Evolutionary conservation across 2,113 vertebrate genomes (phyloP), one percentile per base, ranked within the genome.

Genomic region (Pelodiscus sinensis): DNA sequence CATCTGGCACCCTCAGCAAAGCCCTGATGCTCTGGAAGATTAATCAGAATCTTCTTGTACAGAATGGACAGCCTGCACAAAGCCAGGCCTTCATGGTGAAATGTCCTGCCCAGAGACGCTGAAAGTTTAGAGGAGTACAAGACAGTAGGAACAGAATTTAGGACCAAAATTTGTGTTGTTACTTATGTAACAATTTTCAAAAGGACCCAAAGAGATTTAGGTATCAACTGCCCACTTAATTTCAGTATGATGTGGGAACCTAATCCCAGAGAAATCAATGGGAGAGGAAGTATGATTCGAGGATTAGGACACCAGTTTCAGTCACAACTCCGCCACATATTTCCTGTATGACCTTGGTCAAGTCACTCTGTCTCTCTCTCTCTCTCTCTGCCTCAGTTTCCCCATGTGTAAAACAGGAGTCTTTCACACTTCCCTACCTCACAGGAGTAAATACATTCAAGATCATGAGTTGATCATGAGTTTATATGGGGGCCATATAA

Each of bases 1-100:
- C 92, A 94, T 94, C 89, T 95, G 96, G 95, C 93, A 90, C 79
- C 73, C 5, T 68, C 84, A 94, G 89, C 85, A 86, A 60, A 94
- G 81, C 68, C 81, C 88, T 0, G 0, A 0, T 2, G 65, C 24
- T 65, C 29, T 12, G 27, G 13, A 79, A 85, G 87, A 78, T 25
- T 54, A 86, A 35, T 60, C 82, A 18, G 25, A 44, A 82, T 82
- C 51, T 1, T 71, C 56, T 54, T 31, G 75, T 31, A 50, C 51
- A 0, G 9, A 55, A 31, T 6, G 35, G 38, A 82, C 16, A 75
- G 91, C 27, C n/a, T 44, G 75, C 60, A 6, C 65, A 68, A 60
- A 29, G 2, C 54, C 31, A 4, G 10, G 65, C 15, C 15, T 50
- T 58, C 85, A 80, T 0, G 0, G 44, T 1, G 77, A 82, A 27